Evolutionary conservation across 2,888 invertebrate genomes (phyloP).

Genomic region (Hymenopus coronatus): DNA sequence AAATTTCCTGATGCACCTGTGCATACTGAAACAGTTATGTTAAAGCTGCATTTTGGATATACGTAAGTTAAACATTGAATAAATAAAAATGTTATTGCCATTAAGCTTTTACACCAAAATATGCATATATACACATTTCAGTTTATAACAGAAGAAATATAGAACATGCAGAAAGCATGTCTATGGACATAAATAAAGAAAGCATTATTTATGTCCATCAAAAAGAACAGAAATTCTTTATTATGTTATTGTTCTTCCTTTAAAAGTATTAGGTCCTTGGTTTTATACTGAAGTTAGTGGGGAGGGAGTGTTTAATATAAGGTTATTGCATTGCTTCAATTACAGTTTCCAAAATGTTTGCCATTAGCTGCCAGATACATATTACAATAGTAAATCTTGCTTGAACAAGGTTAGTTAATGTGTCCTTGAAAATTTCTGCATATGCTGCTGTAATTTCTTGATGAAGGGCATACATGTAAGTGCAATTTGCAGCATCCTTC

Average conservation of each 20-base stretch:
- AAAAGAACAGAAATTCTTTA: not conserved
- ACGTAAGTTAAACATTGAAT: no score
- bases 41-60: no score
- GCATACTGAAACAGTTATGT: constrained; percentile 45
- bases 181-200: no score
- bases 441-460: not conserved
- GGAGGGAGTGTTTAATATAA: not conserved
- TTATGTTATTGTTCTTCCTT: not conserved
- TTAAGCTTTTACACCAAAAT: no score
- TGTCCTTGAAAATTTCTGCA: not conserved
- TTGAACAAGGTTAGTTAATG: not conserved
- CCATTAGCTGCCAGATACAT: not conserved
- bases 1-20: constrained; percentile 50
- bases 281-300: no score
- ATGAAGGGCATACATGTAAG: not conserved
- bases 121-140: no score
- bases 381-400: not conserved
- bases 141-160: no score
- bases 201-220: no score
- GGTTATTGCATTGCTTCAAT: not conserved
- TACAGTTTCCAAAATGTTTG: not conserved
- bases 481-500: not conserved
- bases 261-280: no score
- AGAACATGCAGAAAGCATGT: no score
- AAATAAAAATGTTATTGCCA: no score